Evolutionary conservation across 1,140 invertebrate species (phyloP), one percentile per base, ranked within the genome.

Genomic region (Bombus sylvicola): DNA sequence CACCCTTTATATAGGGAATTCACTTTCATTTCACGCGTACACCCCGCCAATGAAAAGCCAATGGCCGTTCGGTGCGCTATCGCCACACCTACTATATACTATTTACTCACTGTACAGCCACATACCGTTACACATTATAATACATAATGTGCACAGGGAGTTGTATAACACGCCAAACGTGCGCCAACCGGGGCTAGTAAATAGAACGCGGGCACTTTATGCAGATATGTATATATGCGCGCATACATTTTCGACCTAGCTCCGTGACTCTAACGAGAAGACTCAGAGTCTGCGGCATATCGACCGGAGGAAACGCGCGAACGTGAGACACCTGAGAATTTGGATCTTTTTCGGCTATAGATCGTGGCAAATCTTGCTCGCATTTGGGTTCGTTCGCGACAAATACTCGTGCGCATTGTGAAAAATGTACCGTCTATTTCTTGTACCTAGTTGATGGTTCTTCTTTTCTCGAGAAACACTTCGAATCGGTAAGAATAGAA

Each of bases 1-100:
- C 90, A 95, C 95, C 95, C 95, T 95, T 95, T 95, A 95, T 95
- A 95, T 95, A 95, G 95, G 90, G 92, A 95, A 94, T 94, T 94
- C 88, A 95, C 95, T 95, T 95, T 95, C 95, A 95, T 95, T 95
- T 94, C 88, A 83, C 91, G 47, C 91, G 80, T 89, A 82, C 92
- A 94, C 94, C 87, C 94, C 93, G 91, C 93, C 92, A 92, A 90
- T 91, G 77, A 87, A 85, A 93, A 94, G 89, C 94, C 93, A 94
- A 95, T 94, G 87, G 87, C 84, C 75, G 88, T 84, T 69, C 83
- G 64, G 80, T 84, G 80, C 88, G 91, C 92, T 88, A 93, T 93
- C 89, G 94, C 94, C 94, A 95, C 95, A 94, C 95, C 95, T 95
- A 94, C 93, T 90, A 91, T 89, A 91, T 88, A 85, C 91, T 92